Conservation (phyloP, 2,113 vertebrate species). For the Heterotis niloticus region DNA sequence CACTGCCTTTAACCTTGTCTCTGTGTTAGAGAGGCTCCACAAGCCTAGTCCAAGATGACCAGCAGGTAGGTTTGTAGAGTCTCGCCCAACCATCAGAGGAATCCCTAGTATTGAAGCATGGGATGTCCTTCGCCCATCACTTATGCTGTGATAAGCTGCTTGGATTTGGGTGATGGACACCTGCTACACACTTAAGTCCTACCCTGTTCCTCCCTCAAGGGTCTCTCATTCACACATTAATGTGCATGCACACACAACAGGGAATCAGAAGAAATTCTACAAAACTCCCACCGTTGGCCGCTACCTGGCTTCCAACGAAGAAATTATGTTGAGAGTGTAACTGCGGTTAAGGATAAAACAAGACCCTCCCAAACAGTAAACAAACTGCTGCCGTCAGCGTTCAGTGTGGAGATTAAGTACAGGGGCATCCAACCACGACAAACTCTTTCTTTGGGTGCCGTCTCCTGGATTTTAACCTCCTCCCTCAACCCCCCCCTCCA, state of each 20-base stretch:
- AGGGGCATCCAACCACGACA: not conserved
- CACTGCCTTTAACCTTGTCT: constrained; percentile 22
- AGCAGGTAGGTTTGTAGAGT: not conserved
- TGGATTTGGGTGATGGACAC: constrained; percentile 67
- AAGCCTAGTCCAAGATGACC: constrained; percentile 3
- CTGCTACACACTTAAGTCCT: constrained; percentile 55
- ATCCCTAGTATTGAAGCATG: not conserved
- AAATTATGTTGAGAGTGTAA: not conserved
- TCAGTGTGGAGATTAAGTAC: not conserved
- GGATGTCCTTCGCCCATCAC: constrained; percentile 40
- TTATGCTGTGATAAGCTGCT: constrained; percentile 63
- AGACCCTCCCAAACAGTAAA: constrained; percentile 6
- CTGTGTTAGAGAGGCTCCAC: constrained; percentile 21
- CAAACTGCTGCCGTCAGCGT: not conserved
- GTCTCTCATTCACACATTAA: not conserved
- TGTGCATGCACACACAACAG: constrained; percentile 30
- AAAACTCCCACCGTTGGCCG: not conserved
- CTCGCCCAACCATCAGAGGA: not conserved
- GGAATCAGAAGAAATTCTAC: not conserved
- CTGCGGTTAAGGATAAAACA: too few relatives aligned
- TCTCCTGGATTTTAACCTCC: not conserved
- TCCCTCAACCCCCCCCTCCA: not conserved
- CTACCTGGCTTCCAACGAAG: too few relatives aligned
- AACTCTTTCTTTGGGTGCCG: not conserved
- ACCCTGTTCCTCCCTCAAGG: constrained; percentile 21